Percentiles rank a stretch among this genome's conserved stretches.
phyloP scores from a whole-genome alignment of 2,888 invertebrate species.

The Acleris literana region DNA sequence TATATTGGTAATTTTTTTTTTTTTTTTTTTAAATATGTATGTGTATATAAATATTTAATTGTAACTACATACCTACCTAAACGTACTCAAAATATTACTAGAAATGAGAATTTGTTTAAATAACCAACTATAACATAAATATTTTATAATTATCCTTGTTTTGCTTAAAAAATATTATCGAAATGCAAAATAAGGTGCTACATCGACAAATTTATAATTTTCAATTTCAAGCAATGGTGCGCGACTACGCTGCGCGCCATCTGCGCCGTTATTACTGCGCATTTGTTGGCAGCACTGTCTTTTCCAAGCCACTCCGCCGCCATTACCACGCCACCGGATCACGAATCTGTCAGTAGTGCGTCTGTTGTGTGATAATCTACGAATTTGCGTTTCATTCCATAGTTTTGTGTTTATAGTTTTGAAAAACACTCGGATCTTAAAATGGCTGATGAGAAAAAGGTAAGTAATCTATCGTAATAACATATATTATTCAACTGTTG shows the following conservation, averaged over 20 bases:
- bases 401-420: constrained; percentile 60
- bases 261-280: constrained; percentile 62
- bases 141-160: too few species aligned
- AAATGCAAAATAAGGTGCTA: not conserved
- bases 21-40: too few species aligned
- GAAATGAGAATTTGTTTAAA: not conserved
- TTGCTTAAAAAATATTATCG: too few species aligned
- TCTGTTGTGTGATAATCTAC: constrained; percentile 59
- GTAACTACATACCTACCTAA: too few species aligned
- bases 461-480: constrained; percentile 68
- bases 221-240: constrained; percentile 24
- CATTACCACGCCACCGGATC: constrained; percentile 81
- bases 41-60: too few species aligned
- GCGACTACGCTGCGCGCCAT: constrained; percentile 58
- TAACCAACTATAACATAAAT: not conserved
- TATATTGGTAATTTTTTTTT: too few species aligned
- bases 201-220: constrained; percentile 19
- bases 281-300: constrained; percentile 76
- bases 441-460: constrained; percentile 88
- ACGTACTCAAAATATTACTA: too few species aligned
- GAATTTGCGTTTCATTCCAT: constrained; percentile 52
- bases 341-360: constrained; percentile 70
- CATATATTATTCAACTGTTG: constrained; percentile 55
- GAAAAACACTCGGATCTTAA: constrained; percentile 59
- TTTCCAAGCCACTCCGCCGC: constrained; percentile 75